phyloP scores from a whole-genome alignment of 2,113 vertebrate species.

The Tupaia chinensis region DNA sequence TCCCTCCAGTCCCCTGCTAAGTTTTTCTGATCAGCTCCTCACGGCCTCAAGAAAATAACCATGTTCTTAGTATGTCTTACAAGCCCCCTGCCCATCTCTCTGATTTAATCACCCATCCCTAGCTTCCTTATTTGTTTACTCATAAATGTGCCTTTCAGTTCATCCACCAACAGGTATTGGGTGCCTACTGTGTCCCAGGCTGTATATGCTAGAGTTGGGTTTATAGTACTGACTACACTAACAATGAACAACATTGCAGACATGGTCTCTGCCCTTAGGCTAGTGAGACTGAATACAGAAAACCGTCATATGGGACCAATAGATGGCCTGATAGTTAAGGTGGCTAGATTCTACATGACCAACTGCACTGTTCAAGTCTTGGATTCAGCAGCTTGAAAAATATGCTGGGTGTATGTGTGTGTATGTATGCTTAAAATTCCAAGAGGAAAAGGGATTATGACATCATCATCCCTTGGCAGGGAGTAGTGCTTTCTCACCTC shows the following conservation, averaged over 20 bases:
- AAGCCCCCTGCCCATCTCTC: background rate
- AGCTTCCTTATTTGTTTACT: background rate
- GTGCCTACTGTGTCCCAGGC: background rate
- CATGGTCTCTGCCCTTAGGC: background rate
- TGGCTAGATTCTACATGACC: no score
- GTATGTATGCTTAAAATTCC: no score
- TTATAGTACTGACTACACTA: background rate
- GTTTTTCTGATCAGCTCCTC: background rate
- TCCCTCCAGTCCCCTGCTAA: background rate
- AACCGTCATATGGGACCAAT: background rate
- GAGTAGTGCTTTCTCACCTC: no score
- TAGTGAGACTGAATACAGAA: background rate
- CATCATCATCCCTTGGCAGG: no score
- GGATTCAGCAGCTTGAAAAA: no score
- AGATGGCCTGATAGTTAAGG: no score
- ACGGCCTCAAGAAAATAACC: background rate
- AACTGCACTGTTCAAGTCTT: no score
- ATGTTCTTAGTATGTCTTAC: background rate
- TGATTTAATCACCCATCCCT: background rate
- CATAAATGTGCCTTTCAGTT: background rate
- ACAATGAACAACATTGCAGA: background rate
- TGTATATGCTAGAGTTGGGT: background rate
- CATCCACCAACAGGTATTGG: background rate
- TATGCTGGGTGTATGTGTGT: no score
- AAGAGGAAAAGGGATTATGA: no score